Evolutionary conservation across 2,888 invertebrate genomes (phyloP).

Genomic region (Papilio elwesi): DNA sequence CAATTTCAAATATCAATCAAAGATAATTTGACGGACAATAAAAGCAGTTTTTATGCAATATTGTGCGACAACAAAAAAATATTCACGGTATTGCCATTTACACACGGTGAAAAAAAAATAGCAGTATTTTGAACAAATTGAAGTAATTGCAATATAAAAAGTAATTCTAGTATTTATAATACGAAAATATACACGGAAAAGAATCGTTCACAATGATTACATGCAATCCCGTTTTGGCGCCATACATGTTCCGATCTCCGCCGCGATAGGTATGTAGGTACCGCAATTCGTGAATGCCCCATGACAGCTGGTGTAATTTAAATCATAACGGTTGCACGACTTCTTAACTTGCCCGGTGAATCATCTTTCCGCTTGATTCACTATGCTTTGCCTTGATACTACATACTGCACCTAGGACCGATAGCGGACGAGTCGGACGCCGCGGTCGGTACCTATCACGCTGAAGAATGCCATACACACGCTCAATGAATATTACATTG

Average conservation of each 20-base stretch:
- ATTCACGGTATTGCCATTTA: not conserved
- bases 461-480: slow-evolving; percentile 22
- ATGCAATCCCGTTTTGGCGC: slow-evolving; percentile 49
- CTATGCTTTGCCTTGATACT: slow-evolving; percentile 50
- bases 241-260: slow-evolving; percentile 46
- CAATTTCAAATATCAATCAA: not conserved
- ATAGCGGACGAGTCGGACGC: slow-evolving; percentile 19
- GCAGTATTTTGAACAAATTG: not conserved
- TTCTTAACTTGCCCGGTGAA: slow-evolving; percentile 71
- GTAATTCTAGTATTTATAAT: not conserved
- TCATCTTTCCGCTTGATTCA: slow-evolving; percentile 81
- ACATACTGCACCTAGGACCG: slow-evolving; percentile 22
- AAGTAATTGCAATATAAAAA: not conserved
- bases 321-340: slow-evolving; percentile 77
- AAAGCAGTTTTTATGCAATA: too few relatives aligned
- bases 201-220: slow-evolving; percentile 2
- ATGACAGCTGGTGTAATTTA: slow-evolving; percentile 76
- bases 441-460: not conserved
- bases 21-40: not conserved
- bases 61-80: too few relatives aligned
- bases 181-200: not conserved
- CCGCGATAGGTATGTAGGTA: slow-evolving; percentile 65
- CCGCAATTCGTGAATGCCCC: slow-evolving; percentile 72
- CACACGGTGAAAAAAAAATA: not conserved
- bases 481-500: slow-evolving; percentile 45